Conservation (phyloP, 30 jellyfish, hydroid and myxozoan species). For the Cassiopea xamachana region DNA sequence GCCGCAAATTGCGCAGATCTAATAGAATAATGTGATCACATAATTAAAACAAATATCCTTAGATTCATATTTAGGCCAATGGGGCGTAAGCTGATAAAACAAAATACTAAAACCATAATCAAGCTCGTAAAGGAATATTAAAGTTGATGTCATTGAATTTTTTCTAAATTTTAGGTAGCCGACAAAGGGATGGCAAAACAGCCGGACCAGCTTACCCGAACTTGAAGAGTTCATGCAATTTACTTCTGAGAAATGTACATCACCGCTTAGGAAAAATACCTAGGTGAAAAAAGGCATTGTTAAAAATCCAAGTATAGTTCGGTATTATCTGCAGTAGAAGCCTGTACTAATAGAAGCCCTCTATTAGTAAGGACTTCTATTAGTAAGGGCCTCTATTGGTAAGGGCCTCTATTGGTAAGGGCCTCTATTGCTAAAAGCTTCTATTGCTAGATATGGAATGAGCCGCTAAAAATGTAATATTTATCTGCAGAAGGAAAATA, state of each 20-base stretch:
- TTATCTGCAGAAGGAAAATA: too few relatives aligned
- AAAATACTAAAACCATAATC: too few relatives aligned
- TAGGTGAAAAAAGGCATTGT: constrained; percentile 2
- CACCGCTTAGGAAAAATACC: constrained; percentile 97
- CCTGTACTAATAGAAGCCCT: too few relatives aligned
- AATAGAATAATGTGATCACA: too few relatives aligned
- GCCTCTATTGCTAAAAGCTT: neutral
- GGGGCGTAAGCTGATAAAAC: too few relatives aligned
- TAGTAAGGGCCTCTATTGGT: neutral
- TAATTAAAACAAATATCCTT: too few relatives aligned
- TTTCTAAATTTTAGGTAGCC: neutral
- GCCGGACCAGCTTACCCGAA: constrained; percentile 71
- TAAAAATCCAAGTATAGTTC: neutral
- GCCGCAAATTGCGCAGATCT: too few relatives aligned
- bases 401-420: neutral
- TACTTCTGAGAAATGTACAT: constrained; percentile 95
- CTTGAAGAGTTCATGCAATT: constrained; percentile 93
- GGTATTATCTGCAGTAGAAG: too few relatives aligned
- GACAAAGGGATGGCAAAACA: neutral
- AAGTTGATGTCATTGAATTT: neutral
- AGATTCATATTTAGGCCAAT: too few relatives aligned
- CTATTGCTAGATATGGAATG: neutral
- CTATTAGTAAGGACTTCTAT: too few relatives aligned
- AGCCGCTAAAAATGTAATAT: too few relatives aligned
- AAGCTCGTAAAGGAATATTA: too few relatives aligned